These are phyloP conservation scores for Cydia pomonella DNA, from an alignment of 1,140 invertebrate species.

Conservation along the genomic window DNA sequence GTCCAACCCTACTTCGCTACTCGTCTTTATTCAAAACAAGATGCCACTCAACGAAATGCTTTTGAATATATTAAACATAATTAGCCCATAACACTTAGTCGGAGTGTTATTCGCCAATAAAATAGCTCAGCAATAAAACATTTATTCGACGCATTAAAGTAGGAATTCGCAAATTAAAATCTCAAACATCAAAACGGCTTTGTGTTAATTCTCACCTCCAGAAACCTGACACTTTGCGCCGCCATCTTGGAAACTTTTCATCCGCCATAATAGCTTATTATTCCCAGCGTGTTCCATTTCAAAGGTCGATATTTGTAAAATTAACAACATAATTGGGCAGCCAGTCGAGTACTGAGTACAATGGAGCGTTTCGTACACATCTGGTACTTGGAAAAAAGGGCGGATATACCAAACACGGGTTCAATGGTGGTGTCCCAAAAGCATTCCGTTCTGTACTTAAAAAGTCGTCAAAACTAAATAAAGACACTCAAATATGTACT, in stretches of 20 bases:
- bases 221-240: slow-evolving; percentile 39
- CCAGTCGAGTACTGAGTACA: slow-evolving; percentile 60
- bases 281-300: slow-evolving; percentile 74
- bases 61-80: slow-evolving; percentile 5
- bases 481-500: slow-evolving; percentile 36
- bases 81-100: slow-evolving; percentile 1
- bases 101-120: not conserved
- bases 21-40: slow-evolving; percentile 4
- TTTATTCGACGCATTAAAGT: slow-evolving; percentile 11
- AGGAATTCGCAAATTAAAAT: slow-evolving; percentile 28
- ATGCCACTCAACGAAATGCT: not conserved
- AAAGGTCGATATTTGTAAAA: slow-evolving; percentile 77
- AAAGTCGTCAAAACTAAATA: slow-evolving; percentile 30
- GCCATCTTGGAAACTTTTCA: slow-evolving; percentile 36
- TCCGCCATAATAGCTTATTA: slow-evolving; percentile 73
- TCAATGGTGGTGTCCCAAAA: slow-evolving; percentile 70
- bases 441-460: slow-evolving; percentile 40
- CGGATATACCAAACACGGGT: slow-evolving; percentile 75
- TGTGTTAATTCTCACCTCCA: slow-evolving; percentile 41
- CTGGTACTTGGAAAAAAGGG: slow-evolving; percentile 74
- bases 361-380: slow-evolving; percentile 62
- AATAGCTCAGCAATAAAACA: slow-evolving; percentile 1
- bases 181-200: slow-evolving; percentile 29
- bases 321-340: slow-evolving; percentile 80
- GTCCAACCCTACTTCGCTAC: not conserved